A percentile compares a stretch with the other conserved stretches of the same genome.
Evolutionary conservation across 2,113 vertebrate genomes (phyloP).

Genomic region (human): GRCh38 chr15:65728501-65729000

Average conservation of each 20-base stretch:
- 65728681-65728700: background rate
- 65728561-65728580: background rate
- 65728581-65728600: background rate
- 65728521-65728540: no score
- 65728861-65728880: constrained; percentile 11
- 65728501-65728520: background rate
- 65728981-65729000: background rate
- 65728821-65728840: constrained; percentile 50
- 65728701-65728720: background rate
- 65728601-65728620: background rate
- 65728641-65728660: background rate
- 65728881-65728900: constrained; percentile 7
- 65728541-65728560: no score
- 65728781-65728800: background rate
- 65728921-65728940: constrained; percentile 37
- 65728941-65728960: constrained; percentile 21
- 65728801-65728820: constrained; percentile 33
- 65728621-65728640: background rate
- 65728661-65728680: background rate
- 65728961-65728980: background rate
- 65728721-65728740: background rate
- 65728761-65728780: background rate
- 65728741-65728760: background rate
- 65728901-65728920: background rate
- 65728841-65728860: constrained; percentile 31